These are phyloP conservation scores for Coptodon rendalli DNA, from an alignment of 2,113 vertebrate species.

Conservation along the genomic window DNA sequence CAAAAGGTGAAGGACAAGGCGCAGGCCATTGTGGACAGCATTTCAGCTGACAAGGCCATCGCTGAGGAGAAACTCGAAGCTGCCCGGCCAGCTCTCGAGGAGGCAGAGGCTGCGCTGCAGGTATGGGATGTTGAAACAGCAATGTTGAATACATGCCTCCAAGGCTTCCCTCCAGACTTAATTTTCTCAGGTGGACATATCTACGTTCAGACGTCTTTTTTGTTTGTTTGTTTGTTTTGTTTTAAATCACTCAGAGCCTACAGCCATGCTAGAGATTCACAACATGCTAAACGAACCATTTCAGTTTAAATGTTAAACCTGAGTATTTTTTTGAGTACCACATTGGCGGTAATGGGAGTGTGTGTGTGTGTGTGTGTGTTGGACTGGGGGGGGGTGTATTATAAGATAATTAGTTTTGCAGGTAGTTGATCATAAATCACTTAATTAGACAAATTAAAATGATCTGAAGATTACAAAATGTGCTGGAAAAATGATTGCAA, in stretches of 20 bases:
- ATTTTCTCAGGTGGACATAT: not conserved
- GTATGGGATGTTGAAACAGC: constrained; percentile 47
- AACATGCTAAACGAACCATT: not conserved
- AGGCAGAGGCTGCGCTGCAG: constrained; percentile 88
- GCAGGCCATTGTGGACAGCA: constrained; percentile 88
- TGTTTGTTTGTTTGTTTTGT: not conserved
- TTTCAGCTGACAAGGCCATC: constrained; percentile 87
- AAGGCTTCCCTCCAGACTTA: not conserved
- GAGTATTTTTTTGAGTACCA: not conserved
- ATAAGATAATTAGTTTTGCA: not conserved
- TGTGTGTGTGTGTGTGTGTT: not conserved
- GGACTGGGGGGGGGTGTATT: not conserved
- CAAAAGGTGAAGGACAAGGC: constrained; percentile 98
- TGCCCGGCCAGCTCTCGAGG: constrained; percentile 86
- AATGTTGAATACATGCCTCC: not conserved
- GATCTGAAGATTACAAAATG: not conserved
- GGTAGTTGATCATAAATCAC: not conserved
- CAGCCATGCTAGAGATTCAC: not conserved
- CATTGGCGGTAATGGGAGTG: accelerated
- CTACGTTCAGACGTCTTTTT: not conserved
- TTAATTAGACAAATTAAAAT: not conserved
- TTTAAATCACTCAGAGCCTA: not conserved
- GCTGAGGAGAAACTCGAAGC: constrained; percentile 88
- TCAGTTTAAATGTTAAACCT: not conserved
- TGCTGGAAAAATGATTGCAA: not conserved